These are phyloP conservation scores for Phrynocephalus versicolor DNA, from an alignment of 2,113 vertebrate genomes.

Conservation along the genomic window DNA sequence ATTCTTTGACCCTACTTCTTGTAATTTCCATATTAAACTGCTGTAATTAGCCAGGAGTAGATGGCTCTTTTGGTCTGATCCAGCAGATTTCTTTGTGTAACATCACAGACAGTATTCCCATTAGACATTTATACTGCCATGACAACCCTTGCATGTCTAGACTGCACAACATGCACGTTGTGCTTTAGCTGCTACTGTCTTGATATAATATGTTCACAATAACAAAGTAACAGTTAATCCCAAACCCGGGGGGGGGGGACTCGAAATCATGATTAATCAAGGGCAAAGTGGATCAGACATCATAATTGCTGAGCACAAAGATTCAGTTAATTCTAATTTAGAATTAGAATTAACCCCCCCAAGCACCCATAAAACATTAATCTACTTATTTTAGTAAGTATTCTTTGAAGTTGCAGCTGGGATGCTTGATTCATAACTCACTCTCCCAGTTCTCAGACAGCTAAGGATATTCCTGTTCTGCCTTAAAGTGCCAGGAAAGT, in stretches of 20 bases:
- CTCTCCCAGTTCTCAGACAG: neutral
- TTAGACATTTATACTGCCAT: too few relatives aligned
- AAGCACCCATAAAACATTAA: conserved; percentile 12
- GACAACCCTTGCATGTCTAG: too few relatives aligned
- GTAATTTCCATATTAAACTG: neutral
- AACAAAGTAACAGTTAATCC: neutral
- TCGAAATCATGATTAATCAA: neutral
- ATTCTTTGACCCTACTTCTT: neutral
- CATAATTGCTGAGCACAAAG: neutral
- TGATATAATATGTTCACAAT: neutral
- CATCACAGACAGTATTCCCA: neutral
- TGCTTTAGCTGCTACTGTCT: too few relatives aligned
- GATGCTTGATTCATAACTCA: conserved; percentile 3
- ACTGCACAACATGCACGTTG: too few relatives aligned
- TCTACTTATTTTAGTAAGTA: neutral
- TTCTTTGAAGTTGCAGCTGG: conserved; percentile 15
- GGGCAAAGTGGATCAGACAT: neutral
- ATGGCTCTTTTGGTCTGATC: neutral
- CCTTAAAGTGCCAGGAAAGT: neutral
- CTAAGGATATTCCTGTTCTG: neutral
- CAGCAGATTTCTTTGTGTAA: neutral
- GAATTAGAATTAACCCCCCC: neutral
- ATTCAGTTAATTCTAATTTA: neutral
- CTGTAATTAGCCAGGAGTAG: neutral
- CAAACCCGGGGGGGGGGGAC: neutral